These are phyloP conservation scores for Andrena bicolor DNA, from an alignment of 2,888 invertebrate species.

Conservation along the genomic window DNA sequence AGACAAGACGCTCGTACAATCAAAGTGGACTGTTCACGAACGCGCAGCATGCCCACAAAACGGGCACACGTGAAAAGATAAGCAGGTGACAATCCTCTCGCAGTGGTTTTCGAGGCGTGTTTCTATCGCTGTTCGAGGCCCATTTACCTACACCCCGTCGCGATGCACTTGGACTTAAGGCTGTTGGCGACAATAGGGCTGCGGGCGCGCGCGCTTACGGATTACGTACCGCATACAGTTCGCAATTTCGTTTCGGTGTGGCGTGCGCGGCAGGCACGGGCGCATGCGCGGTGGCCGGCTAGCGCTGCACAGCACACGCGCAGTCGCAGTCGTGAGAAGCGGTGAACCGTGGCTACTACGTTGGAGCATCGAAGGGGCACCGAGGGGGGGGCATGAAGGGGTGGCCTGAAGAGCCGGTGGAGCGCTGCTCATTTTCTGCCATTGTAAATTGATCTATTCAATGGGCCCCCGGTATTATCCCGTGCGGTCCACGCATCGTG, in stretches of 20 bases:
- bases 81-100: conserved; percentile 84
- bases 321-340: conserved; percentile 74
- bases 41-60: neutral
- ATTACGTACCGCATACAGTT: conserved; percentile 67
- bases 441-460: conserved; percentile 85
- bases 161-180: conserved; percentile 57
- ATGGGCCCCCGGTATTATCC: conserved; percentile 83
- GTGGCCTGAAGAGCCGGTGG: conserved; percentile 50
- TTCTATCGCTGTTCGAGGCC: conserved; percentile 42
- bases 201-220: conserved; percentile 78
- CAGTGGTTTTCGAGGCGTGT: conserved; percentile 79
- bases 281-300: conserved; percentile 57
- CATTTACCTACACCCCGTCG: conserved; percentile 47
- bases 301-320: conserved; percentile 62
- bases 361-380: neutral
- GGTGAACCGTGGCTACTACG: conserved; percentile 55
- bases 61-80: conserved; percentile 69
- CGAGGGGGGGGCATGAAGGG: conserved; percentile 50
- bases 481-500: conserved; percentile 74
- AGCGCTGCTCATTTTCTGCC: conserved; percentile 84
- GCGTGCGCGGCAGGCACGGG: conserved; percentile 65
- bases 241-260: conserved; percentile 32
- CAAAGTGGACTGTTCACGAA: neutral
- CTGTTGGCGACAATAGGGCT: conserved; percentile 75
- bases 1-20: too few relatives aligned